Evolutionary conservation across 2,888 invertebrate genomes (phyloP).

Genomic region (Scelioninae gen. 2): DNA sequence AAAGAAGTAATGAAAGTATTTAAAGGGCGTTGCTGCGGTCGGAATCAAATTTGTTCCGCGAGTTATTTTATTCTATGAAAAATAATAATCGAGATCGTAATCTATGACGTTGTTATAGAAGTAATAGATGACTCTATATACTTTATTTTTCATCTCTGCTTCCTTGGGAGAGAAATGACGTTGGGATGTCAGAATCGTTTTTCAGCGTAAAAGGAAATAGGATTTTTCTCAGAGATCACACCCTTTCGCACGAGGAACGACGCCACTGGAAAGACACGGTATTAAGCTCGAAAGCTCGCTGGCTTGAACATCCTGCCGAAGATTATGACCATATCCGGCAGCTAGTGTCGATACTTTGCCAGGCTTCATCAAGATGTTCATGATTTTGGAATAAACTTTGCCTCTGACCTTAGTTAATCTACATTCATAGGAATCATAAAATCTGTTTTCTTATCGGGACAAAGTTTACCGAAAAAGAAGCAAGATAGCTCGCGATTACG

Average conservation of each 20-base stretch:
- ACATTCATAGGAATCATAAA: constrained; percentile 31
- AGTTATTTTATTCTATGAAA: constrained; percentile 41
- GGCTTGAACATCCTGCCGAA: constrained; percentile 57
- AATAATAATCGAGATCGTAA: constrained; percentile 49
- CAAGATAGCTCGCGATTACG: too few relatives aligned
- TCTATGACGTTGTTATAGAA: constrained; percentile 55
- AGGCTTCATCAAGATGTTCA: constrained; percentile 52
- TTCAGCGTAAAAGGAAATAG: constrained; percentile 58
- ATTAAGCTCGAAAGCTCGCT: constrained; percentile 58
- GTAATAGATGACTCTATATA: constrained; percentile 59
- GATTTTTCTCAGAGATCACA: constrained; percentile 60
- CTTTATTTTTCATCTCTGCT: constrained; percentile 56
- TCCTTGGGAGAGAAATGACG: constrained; percentile 57
- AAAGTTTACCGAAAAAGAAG: too few relatives aligned
- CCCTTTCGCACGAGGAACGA: constrained; percentile 55
- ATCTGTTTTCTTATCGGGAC: constrained; percentile 2
- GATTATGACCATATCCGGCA: constrained; percentile 58
- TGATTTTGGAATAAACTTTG: constrained; percentile 48
- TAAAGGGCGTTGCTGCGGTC: not conserved
- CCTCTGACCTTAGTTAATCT: constrained; percentile 29
- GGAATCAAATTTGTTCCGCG: constrained; percentile 15
- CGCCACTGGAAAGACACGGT: constrained; percentile 57
- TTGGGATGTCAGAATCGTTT: constrained; percentile 59
- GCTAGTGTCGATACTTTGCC: constrained; percentile 55
- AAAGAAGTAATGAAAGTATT: constrained; percentile 10